phyloP scores from a whole-genome alignment of 2,113 vertebrate genomes.

The Bubo bubo region DNA sequence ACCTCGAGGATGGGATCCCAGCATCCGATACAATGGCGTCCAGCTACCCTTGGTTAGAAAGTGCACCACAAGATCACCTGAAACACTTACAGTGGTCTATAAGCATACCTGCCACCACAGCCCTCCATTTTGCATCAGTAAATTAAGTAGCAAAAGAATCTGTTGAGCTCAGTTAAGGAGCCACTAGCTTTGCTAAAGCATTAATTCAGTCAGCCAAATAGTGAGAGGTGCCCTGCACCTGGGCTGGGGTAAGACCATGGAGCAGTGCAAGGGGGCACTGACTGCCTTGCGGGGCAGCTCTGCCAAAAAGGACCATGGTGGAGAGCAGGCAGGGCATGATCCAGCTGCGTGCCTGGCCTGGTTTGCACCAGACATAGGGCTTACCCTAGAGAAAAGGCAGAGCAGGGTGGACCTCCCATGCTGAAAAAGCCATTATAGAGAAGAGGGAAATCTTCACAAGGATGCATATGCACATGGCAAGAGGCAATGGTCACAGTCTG shows the following conservation, averaged over 20 bases:
- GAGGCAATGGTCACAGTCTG: background rate
- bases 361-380: rapidly evolving
- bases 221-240: background rate
- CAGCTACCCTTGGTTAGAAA: conserved; percentile 86
- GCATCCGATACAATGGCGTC: conserved; percentile 79
- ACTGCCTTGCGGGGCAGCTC: background rate
- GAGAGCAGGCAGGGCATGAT: background rate
- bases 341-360: background rate
- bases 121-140: background rate
- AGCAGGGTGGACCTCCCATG: background rate
- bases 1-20: conserved; percentile 89
- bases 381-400: background rate
- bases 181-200: background rate
- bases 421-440: background rate
- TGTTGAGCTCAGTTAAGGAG: background rate
- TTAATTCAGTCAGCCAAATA: background rate
- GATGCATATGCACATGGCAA: rapidly evolving
- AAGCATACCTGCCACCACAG: background rate
- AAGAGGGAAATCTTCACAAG: background rate
- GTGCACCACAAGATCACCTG: background rate
- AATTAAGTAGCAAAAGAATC: background rate
- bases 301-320: rapidly evolving
- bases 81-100: background rate
- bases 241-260: background rate
- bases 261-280: background rate